These are phyloP conservation scores for Callorhinus ursinus DNA, from an alignment of 2,113 vertebrate species.

Conservation along the genomic window DNA sequence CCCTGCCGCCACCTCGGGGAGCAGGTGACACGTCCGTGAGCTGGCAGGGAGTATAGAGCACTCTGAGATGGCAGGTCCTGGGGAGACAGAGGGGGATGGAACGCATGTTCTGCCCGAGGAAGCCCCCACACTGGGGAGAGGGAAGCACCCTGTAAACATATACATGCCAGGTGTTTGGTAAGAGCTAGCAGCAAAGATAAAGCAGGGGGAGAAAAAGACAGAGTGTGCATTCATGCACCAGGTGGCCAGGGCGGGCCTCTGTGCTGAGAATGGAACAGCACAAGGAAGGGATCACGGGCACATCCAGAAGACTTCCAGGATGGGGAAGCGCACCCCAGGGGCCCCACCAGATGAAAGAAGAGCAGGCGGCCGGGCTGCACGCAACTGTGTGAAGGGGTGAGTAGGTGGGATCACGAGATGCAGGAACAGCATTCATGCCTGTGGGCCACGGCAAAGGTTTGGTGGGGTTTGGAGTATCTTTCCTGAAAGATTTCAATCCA, in stretches of 20 bases:
- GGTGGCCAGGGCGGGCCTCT: neutral
- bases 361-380: neutral
- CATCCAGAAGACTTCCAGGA: neutral
- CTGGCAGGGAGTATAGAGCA: neutral
- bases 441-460: neutral
- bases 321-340: fast-evolving
- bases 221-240: neutral
- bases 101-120: neutral
- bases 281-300: neutral
- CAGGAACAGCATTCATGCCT: neutral
- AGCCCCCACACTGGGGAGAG: neutral
- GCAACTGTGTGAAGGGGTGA: neutral
- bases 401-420: neutral
- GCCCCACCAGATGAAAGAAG: neutral
- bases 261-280: neutral
- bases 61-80: too few relatives aligned
- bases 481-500: neutral
- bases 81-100: neutral
- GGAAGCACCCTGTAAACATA: neutral
- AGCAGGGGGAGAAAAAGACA: neutral
- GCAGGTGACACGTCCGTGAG: neutral
- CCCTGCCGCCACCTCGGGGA: neutral
- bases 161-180: neutral
- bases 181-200: neutral
- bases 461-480: neutral